Conservation (phyloP, 2,113 vertebrate genomes). For the Semnopithecus entellus region DNA sequence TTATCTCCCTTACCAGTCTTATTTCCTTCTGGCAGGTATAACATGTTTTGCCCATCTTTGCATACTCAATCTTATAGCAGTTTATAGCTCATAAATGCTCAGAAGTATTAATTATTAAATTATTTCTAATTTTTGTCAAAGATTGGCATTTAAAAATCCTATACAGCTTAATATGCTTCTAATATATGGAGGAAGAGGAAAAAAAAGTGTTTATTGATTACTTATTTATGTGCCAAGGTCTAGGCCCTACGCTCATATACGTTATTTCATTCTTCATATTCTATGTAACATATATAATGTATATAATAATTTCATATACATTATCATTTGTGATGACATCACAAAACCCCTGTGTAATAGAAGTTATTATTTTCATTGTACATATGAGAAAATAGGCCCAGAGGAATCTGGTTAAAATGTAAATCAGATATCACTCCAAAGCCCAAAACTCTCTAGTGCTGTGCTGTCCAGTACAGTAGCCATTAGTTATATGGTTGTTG, state of each 20-base stretch:
- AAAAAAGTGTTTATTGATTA: not conserved
- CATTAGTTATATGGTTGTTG: not conserved
- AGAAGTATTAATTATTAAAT: constrained; percentile 13
- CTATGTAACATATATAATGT: not conserved
- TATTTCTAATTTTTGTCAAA: not conserved
- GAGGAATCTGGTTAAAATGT: not conserved
- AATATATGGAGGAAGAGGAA: not conserved
- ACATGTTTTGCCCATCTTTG: not conserved
- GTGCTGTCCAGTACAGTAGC: not conserved
- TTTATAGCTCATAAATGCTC: not conserved
- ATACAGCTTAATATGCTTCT: not conserved
- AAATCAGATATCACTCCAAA: not conserved
- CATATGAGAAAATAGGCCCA: not conserved
- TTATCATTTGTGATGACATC: not conserved
- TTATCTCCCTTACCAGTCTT: not conserved
- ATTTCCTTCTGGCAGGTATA: not conserved
- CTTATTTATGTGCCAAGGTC: not conserved
- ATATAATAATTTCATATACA: not conserved
- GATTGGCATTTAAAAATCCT: not conserved
- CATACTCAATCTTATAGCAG: not conserved
- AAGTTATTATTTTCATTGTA: not conserved
- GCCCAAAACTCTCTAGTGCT: not conserved
- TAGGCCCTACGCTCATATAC: not conserved
- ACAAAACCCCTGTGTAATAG: not conserved
- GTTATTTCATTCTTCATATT: not conserved